These are phyloP conservation scores for Theocolax elegans DNA, from an alignment of 1,140 invertebrate species.

Conservation along the genomic window DNA sequence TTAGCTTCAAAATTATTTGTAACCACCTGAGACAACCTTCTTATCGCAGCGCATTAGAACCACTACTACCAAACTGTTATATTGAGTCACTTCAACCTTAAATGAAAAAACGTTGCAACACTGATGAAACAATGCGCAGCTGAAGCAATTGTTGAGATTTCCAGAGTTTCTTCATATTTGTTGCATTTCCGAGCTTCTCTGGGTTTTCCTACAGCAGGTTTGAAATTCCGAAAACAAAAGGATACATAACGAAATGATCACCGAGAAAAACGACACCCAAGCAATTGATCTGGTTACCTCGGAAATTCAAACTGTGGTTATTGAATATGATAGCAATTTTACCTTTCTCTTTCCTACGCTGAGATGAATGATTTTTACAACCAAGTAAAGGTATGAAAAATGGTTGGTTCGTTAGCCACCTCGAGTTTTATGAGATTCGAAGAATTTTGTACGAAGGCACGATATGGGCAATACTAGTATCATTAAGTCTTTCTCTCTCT, in stretches of 20 bases:
- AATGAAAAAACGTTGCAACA: conserved; percentile 83
- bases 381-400: conserved; percentile 74
- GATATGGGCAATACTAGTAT: conserved; percentile 82
- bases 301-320: conserved; percentile 81
- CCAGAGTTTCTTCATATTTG: conserved; percentile 80
- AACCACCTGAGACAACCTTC: conserved; percentile 80
- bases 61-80: conserved; percentile 89
- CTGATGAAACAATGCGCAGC: conserved; percentile 84
- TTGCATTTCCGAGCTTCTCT: conserved; percentile 71
- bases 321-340: conserved; percentile 90
- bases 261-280: conserved; percentile 57
- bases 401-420: conserved; percentile 92
- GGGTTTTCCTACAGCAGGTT: conserved; percentile 85
- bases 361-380: conserved; percentile 84
- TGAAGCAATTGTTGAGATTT: conserved; percentile 78
- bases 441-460: conserved; percentile 85
- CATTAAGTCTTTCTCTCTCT: conserved; percentile 81
- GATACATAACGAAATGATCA: conserved; percentile 18
- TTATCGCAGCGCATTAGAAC: conserved; percentile 80
- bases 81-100: conserved; percentile 86
- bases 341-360: conserved; percentile 82
- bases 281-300: conserved; percentile 57
- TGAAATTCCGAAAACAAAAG: conserved; percentile 76
- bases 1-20: conserved; percentile 91
- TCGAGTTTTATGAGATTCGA: conserved; percentile 94